Evolutionary conservation across 1,140 invertebrate genomes (phyloP), one percentile per base, ranked within the genome.

Genomic region (Ptiloglossa arizonensis): DNA sequence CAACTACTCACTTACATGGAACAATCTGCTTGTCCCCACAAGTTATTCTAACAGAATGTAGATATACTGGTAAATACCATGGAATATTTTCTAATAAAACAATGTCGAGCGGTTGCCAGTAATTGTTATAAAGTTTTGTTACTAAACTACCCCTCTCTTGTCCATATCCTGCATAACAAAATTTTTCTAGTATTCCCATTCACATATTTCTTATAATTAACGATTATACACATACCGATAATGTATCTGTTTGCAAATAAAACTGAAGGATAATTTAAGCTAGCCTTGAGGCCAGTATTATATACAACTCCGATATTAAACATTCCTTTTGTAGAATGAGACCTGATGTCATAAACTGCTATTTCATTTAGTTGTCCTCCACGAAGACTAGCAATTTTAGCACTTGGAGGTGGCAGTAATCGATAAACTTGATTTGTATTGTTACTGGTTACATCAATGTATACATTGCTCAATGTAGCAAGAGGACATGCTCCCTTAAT

Each of bases 51-150:
- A 99, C 92, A 2, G 98, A 97, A 90, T 99, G 98, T 60, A 98
- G 94, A 91, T 98, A 99, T 72, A 98, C 94, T 59, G 98, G 95
- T 13, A 99, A 94, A 93, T 97, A 99, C 98, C 98, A 99, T 1
- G 98, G 98, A 86, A 97, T 95, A 91, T 97, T 96, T 93, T 97
- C 96, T 79, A 97, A 91, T 60, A 97, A 86, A 60, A 97, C 92
- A 69, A 97, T 92, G 86, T 96, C 94, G 68, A 97, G 92, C 1
- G 94, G 81, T 80, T 94, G 93, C 94, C 95, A 96, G 84, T 97
- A 95, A 85, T 95, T 96, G 86, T 98, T 98, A 54, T 94, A 94
- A 32, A 98, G 91, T 89, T 97, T 95, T 15, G 96, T 97, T 13
- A 97, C 95, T 83, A 98, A 95, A 80, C 96, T 96, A 38, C 98